Percentiles rank a stretch among this genome's conserved stretches.
Conservation (phyloP, 2,888 invertebrate genomes). For the Ochropleura plecta region DNA sequence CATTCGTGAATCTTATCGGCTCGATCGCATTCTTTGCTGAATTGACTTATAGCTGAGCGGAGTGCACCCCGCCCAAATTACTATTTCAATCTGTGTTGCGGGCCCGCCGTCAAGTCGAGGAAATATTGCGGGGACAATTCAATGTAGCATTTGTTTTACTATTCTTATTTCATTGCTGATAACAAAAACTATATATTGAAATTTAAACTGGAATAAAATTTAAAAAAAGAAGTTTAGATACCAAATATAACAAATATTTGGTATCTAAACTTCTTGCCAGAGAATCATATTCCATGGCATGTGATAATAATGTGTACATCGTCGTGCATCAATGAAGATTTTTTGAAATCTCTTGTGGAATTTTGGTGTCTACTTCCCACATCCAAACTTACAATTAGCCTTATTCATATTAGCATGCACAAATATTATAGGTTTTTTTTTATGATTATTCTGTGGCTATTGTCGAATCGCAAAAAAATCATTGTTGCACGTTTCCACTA, state of each 20-base stretch:
- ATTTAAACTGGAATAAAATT: neutral
- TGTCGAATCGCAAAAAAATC: neutral
- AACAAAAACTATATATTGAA: constrained; percentile 6
- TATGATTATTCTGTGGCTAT: neutral
- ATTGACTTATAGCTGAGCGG: constrained; percentile 80
- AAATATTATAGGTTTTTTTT: neutral
- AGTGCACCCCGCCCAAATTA: constrained; percentile 83
- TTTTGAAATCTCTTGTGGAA: neutral
- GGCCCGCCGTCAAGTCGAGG: constrained; percentile 35
- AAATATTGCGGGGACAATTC: constrained; percentile 54
- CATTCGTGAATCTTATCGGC: constrained; percentile 48
- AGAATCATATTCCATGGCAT: neutral
- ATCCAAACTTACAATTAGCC: neutral
- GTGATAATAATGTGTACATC: neutral
- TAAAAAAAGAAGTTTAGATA: too few species aligned
- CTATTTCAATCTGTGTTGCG: constrained; percentile 79
- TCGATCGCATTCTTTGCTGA: constrained; percentile 62
- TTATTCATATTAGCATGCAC: neutral
- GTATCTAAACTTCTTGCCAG: too few species aligned
- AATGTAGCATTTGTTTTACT: constrained; percentile 39
- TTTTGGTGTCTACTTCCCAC: neutral
- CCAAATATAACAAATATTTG: too few species aligned
- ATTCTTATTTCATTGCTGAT: constrained; percentile 41
- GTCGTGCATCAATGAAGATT: neutral
- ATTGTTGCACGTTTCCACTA: neutral